Conservation (phyloP, 2,797 vertebrate genomes). For the Xiphophorus birchmanni region DNA sequence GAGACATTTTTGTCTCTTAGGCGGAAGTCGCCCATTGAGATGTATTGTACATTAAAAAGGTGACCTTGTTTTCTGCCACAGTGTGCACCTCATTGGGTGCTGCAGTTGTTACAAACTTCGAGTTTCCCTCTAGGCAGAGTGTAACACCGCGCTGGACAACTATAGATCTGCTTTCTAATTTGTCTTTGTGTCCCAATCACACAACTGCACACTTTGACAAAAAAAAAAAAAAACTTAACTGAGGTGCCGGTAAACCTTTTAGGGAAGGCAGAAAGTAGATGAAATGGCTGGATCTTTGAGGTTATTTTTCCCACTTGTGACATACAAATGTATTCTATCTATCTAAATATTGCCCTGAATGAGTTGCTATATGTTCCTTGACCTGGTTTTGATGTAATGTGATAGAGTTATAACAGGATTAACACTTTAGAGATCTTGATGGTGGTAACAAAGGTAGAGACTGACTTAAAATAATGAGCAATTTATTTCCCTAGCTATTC, state of each 20-base stretch:
- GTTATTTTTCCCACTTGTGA: neutral
- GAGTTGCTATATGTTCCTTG: neutral
- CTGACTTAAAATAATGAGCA: neutral
- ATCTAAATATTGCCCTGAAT: neutral
- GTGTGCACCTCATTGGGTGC: slow-evolving; percentile 4
- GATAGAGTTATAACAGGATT: neutral
- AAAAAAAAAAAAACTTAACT: neutral
- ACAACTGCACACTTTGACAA: neutral
- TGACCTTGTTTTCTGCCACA: slow-evolving; percentile 40
- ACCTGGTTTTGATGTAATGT: no score
- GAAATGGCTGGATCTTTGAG: neutral
- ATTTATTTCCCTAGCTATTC: neutral
- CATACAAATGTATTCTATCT: neutral
- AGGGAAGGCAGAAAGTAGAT: neutral
- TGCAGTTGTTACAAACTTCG: slow-evolving; percentile 3
- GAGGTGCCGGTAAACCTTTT: neutral
- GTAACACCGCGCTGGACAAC: slow-evolving; percentile 6
- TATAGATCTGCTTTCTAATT: neutral
- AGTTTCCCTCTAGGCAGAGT: neutral
- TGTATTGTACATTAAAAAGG: slow-evolving; percentile 6
- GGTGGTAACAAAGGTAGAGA: neutral
- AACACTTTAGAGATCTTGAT: neutral
- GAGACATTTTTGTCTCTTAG: neutral
- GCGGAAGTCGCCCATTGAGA: slow-evolving; percentile 23
- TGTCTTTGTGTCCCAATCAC: neutral